phyloP scores from a whole-genome alignment of 2,113 vertebrate genomes.

The Muscicapa adusta region DNA sequence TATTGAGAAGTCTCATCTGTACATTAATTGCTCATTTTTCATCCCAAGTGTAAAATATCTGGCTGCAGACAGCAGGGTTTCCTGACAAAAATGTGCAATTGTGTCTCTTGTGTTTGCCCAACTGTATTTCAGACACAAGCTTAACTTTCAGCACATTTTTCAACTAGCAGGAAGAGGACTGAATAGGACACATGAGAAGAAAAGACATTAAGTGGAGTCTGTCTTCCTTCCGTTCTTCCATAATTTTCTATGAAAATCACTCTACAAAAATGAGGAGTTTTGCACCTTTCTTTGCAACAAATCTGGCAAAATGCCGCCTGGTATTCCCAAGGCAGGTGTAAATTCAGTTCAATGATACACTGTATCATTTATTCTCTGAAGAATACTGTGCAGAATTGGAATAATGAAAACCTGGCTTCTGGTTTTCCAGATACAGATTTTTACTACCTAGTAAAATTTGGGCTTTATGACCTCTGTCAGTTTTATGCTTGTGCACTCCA shows the following conservation, averaged over 20 bases:
- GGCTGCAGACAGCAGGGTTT: slow-evolving; percentile 1
- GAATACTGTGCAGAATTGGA: slow-evolving; percentile 4
- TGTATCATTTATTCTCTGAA: slow-evolving; percentile 34
- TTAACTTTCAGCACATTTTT: slow-evolving; percentile 27
- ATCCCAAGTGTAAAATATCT: neutral
- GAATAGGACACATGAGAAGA: neutral
- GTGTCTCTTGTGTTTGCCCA: neutral
- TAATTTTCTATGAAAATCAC: neutral
- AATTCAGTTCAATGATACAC: neutral
- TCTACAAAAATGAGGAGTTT: neutral
- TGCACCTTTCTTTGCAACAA: slow-evolving; percentile 17
- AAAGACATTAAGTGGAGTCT: neutral
- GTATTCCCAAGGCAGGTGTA: neutral
- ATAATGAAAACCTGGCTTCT: slow-evolving; percentile 52
- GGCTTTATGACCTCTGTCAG: slow-evolving; percentile 37
- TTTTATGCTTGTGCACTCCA: slow-evolving; percentile 42
- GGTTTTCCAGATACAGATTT: slow-evolving; percentile 47
- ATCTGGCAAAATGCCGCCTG: neutral
- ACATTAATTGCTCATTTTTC: slow-evolving; percentile 37
- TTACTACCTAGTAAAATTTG: slow-evolving; percentile 37
- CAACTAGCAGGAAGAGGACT: neutral
- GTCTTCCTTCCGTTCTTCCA: neutral
- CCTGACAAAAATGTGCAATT: slow-evolving; percentile 20
- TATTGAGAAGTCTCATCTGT: neutral
- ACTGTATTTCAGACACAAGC: neutral